phyloP scores from a whole-genome alignment of 2,888 invertebrate species.

The Limnephilus marmoratus region DNA sequence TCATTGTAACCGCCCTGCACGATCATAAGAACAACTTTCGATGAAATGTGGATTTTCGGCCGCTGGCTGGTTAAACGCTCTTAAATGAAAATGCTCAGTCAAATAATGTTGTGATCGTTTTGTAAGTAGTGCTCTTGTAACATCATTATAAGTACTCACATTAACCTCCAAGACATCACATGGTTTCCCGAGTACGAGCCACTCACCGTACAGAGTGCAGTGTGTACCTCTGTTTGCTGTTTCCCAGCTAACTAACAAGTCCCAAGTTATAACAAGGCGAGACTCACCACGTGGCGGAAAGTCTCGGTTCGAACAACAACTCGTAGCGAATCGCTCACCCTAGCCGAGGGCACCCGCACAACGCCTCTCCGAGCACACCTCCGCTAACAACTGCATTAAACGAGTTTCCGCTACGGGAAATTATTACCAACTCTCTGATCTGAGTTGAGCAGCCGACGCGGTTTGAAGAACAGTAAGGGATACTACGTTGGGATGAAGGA shows the following conservation, averaged over 20 bases:
- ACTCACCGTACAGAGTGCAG: not conserved
- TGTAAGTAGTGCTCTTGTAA: not conserved
- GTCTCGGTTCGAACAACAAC: slow-evolving; percentile 25
- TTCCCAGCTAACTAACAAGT: not conserved
- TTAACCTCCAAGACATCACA: not conserved
- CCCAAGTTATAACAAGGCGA: slow-evolving; percentile 16
- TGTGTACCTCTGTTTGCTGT: not conserved
- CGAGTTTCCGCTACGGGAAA: not conserved
- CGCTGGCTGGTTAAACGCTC: too few relatives aligned
- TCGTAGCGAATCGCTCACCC: not conserved
- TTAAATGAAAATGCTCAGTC: not conserved
- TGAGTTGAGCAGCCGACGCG: not conserved
- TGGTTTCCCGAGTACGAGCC: not conserved
- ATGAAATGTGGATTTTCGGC: too few relatives aligned
- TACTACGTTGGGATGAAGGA: not conserved
- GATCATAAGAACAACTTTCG: too few relatives aligned
- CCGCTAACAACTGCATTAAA: not conserved
- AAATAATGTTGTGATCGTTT: not conserved
- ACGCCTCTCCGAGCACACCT: not conserved
- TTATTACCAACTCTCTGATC: not conserved
- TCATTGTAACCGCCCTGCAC: too few relatives aligned
- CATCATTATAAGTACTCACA: not conserved
- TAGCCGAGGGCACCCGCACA: not conserved
- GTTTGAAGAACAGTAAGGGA: not conserved
- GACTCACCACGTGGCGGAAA: slow-evolving; percentile 27